Evolutionary conservation across 1,140 invertebrate species (phyloP).

Genomic region (Drosophila seguyi): DNA sequence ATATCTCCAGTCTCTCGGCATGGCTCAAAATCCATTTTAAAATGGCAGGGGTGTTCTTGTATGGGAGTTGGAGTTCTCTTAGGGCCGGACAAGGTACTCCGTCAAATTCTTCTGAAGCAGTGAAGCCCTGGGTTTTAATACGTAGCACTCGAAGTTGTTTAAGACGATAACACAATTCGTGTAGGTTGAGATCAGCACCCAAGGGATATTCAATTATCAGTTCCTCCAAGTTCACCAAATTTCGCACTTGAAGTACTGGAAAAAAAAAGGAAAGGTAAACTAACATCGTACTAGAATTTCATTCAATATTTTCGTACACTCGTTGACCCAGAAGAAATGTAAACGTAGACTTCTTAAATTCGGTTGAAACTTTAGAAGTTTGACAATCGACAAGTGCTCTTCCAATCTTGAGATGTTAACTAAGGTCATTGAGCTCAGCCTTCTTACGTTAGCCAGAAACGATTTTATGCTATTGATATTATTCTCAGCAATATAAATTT

Average conservation of each 20-base stretch:
- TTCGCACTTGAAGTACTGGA: not conserved
- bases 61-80: too few relatives aligned
- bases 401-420: too few relatives aligned
- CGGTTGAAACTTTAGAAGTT: not conserved
- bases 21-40: too few relatives aligned
- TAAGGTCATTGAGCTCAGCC: too few relatives aligned
- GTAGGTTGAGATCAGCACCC: not conserved
- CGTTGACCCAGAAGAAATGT: fast-evolving
- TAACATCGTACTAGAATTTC: not conserved
- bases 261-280: not conserved
- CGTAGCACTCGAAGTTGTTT: not conserved
- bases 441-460: not conserved
- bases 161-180: not conserved
- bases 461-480: not conserved
- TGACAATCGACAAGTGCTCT: too few relatives aligned
- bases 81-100: not conserved
- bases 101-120: not conserved
- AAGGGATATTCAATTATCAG: not conserved
- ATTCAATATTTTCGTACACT: not conserved
- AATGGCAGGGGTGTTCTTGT: too few relatives aligned
- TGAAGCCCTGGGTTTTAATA: not conserved
- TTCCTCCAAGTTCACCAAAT: not conserved
- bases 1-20: too few relatives aligned
- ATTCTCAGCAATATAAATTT: not conserved
- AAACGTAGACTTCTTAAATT: not conserved